These are phyloP conservation scores for Petrocephalus sullivani DNA, from an alignment of 2,797 vertebrate species.

Conservation along the genomic window DNA sequence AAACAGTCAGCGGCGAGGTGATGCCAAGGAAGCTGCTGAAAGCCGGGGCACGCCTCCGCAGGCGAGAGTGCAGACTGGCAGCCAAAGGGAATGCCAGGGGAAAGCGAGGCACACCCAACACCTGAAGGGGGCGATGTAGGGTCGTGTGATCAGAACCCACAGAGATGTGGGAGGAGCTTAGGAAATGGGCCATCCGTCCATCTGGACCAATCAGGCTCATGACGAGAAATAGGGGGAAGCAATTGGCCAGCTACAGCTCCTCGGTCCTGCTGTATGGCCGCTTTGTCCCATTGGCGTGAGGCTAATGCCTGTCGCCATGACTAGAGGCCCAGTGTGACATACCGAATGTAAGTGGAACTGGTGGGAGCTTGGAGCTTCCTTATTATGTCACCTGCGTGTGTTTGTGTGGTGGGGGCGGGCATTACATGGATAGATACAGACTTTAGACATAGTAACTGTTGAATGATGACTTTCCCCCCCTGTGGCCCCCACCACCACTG, in stretches of 20 bases:
- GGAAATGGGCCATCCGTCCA: not conserved
- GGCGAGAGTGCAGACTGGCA: not conserved
- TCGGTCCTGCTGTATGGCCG: not conserved
- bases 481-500: not conserved
- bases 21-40: conserved; percentile 4
- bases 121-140: not conserved
- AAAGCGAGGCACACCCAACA: not conserved
- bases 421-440: not conserved
- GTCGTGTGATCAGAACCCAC: not conserved
- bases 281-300: conserved; percentile 9
- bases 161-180: not conserved
- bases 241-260: not conserved
- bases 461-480: not conserved
- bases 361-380: conserved; percentile 19
- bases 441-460: not conserved
- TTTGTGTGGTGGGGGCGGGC: not conserved
- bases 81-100: not conserved
- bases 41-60: not conserved
- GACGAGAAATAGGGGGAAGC: not conserved
- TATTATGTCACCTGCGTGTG: conserved; percentile 17
- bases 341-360: conserved; percentile 23
- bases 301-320: conserved; percentile 1
- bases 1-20: not conserved
- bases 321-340: not conserved
- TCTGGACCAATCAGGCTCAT: not conserved